Evolutionary conservation across 2,797 vertebrate genomes (phyloP), one percentile per base, ranked within the genome.

Genomic region (Pelochelys cantorii): DNA sequence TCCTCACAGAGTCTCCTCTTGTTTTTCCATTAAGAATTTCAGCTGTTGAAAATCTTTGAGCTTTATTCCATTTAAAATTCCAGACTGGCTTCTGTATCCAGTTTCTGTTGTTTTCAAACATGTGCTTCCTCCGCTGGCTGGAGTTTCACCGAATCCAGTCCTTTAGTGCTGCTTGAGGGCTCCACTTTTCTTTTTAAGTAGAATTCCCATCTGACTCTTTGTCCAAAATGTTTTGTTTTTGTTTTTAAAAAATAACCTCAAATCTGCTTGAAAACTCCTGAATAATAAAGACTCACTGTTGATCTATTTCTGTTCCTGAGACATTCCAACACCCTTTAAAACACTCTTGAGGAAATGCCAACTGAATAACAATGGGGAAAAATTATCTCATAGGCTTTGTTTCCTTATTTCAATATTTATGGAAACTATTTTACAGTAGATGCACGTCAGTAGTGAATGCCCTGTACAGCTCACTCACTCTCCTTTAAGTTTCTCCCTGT

Each of bases 391-490:
- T 83, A 83, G 77, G 59, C 83, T 84, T 80, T 71, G 25, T 75
- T 95, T 95, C 86, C 88, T 93, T 53, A 59, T 74, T 88, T 74
- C 85, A 75, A 7, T 95, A 87, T 91, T 90, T 90, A 37, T 93
- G 82, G 89, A 93, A 97, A 96, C 42, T 84, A 90, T 62, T 79
- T 86, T 94, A 25, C 27, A 86, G 84, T 42, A 77, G 52, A n/a
- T 18, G 4, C 60, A 89, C 31, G 7, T 95, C 95, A 95, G 80
- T 80, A 57, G 55, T 81, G 90, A 55, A 31, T 95, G 79, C 79
- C 85, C 87, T 94, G 87, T 95, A 79, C 71, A 7, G 56, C 91
- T 96, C 84, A 59, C 91, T 78, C 93, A 59, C 68, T 94, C 91
- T 54, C 81, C 79, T 56, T 91, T 86, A 87, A 83, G 52, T 82